Percentiles rank a stretch among this genome's conserved stretches.
Evolutionary conservation across 2,113 vertebrate genomes (phyloP).

Genomic region (Perca flavescens): DNA sequence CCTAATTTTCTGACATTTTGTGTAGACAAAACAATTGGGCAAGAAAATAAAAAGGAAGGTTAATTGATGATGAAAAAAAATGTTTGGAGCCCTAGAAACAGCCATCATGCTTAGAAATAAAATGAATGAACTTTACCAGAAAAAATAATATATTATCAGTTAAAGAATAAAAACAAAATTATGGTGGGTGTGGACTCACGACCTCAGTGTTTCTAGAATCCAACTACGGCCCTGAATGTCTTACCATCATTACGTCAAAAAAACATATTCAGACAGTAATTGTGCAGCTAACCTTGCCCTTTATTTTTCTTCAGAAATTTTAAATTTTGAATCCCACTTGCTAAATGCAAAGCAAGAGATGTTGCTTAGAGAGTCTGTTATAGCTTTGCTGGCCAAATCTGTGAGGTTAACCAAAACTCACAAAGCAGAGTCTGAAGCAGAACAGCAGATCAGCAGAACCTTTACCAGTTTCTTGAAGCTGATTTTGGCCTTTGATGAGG

Average conservation of each 20-base stretch:
- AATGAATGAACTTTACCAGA: neutral
- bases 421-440: neutral
- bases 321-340: neutral
- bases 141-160: neutral
- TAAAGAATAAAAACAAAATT: neutral
- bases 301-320: slow-evolving; percentile 1
- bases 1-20: neutral
- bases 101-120: neutral
- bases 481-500: slow-evolving; percentile 2
- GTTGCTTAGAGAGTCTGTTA: neutral
- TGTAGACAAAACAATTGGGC: neutral
- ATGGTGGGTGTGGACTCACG: neutral
- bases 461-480: neutral
- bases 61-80: neutral
- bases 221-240: neutral
- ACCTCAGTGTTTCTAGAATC: neutral
- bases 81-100: neutral
- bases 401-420: neutral
- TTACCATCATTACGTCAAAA: neutral
- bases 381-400: neutral
- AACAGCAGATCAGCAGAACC: neutral
- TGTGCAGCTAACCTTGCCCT: neutral
- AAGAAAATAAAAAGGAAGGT: neutral
- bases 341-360: slow-evolving; percentile 5
- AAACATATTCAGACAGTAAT: neutral